These are phyloP conservation scores for Lymantria monacha DNA, from an alignment of 2,888 invertebrate genomes.

Conservation along the genomic window DNA sequence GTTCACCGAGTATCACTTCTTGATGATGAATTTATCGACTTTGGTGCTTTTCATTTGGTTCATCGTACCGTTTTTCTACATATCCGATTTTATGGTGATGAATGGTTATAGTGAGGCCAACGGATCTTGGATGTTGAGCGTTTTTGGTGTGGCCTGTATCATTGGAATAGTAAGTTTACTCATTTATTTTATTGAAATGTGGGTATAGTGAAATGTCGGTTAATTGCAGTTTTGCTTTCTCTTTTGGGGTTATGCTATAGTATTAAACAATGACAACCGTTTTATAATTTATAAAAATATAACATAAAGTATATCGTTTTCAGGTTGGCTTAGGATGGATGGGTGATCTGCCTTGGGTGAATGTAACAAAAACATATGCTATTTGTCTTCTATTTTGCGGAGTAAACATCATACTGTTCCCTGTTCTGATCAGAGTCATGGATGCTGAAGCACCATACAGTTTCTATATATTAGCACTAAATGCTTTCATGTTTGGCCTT, in stretches of 20 bases:
- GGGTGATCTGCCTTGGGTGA: slow-evolving; percentile 93
- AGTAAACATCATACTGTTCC: slow-evolving; percentile 82
- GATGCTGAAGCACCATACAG: slow-evolving; percentile 61
- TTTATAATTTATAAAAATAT: no score
- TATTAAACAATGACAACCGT: no score
- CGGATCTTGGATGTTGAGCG: slow-evolving; percentile 90
- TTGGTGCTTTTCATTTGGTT: slow-evolving; percentile 95
- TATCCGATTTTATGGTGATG: slow-evolving; percentile 89
- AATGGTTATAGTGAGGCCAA: slow-evolving; percentile 84
- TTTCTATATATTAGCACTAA: slow-evolving; percentile 75
- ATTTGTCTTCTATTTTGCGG: slow-evolving; percentile 88
- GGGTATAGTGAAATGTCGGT: neutral
- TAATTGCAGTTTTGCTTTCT: no score
- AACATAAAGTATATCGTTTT: slow-evolving; percentile 3
- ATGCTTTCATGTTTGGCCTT: slow-evolving; percentile 89
- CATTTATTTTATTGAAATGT: neutral
- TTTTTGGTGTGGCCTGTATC: slow-evolving; percentile 94
- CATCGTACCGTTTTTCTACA: slow-evolving; percentile 97
- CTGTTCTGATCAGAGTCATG: slow-evolving; percentile 69
- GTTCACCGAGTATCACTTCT: slow-evolving; percentile 90
- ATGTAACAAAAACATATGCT: slow-evolving; percentile 92
- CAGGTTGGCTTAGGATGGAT: slow-evolving; percentile 93
- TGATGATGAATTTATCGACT: slow-evolving; percentile 94
- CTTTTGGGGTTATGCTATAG: no score
- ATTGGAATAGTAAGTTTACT: slow-evolving; percentile 89